Conservation (phyloP, 1,140 invertebrate species). For the Scaptomyza hsui region DNA sequence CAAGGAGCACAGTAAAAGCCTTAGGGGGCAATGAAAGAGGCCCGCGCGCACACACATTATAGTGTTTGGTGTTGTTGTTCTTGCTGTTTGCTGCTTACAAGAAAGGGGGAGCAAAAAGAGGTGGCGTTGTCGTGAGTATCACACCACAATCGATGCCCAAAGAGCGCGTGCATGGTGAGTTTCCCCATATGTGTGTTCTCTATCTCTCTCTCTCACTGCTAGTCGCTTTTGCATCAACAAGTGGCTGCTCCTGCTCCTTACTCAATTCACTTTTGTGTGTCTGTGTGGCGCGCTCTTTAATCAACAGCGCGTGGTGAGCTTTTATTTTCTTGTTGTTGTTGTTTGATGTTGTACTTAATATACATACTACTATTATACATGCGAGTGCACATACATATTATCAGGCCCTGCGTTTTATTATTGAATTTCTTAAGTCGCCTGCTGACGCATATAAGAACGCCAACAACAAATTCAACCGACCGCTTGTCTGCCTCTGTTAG, state of each 20-base stretch:
- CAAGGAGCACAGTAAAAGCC: conserved; percentile 50
- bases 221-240: conserved; percentile 43
- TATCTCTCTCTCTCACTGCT: conserved; percentile 3
- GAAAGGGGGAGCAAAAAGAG: conserved; percentile 9
- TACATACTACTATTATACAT: conserved; percentile 11
- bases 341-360: conserved; percentile 32
- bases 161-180: conserved; percentile 56
- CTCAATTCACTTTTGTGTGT: conserved; percentile 64
- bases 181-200: conserved; percentile 9
- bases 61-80: background rate
- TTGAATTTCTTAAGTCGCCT: conserved; percentile 66
- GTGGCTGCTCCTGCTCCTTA: conserved; percentile 51
- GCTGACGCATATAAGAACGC: conserved; percentile 68
- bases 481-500: conserved; percentile 29
- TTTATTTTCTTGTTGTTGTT: conserved; percentile 39
- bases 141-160: conserved; percentile 71
- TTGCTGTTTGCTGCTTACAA: conserved; percentile 40
- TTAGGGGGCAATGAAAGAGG: conserved; percentile 15
- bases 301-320: conserved; percentile 57
- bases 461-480: conserved; percentile 39
- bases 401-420: conserved; percentile 69
- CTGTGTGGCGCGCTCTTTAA: conserved; percentile 53
- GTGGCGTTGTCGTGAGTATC: conserved; percentile 13
- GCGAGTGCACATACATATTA: conserved; percentile 33
- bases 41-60: conserved; percentile 16